Base-by-base conservation (phyloP, 2,888 invertebrate species). In the Tetramorium bicarinatum region DNA sequence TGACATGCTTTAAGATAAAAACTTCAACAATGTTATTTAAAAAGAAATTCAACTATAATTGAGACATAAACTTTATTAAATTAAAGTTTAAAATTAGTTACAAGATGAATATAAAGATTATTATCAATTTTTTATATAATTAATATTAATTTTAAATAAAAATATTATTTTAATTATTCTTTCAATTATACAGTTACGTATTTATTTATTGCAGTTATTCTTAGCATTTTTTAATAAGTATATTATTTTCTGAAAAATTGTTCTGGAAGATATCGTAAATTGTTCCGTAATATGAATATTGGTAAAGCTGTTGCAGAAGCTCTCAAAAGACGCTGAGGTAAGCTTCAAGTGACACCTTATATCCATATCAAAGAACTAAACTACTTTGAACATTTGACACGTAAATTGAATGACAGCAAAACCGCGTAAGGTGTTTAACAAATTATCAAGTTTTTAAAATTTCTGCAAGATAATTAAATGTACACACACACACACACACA, bases 361-460 rank as follows among this genome's bases (percentile, higher is more conserved):
- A 85, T 88, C 85, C 85, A 85, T 85, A 66, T 86, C 86, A 88
- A 90, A 90, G 85, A 71, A 34, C 21, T 41, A 18, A 82, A 82
- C 52, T 62, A 49, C 82, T 84, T 71, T 56, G 77, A 56, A 34
- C 62, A 56, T 21, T 38, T 47, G 79, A 71, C 47, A 71, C 44
- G 34, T 59, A 79, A 79, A 79, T 59, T 59, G 18, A 71, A 47
- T 59, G 34, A 52, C 44, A 59, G 56, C 34, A 25, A 71, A 47
- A 44, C 1, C 41, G 21, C 29, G 47, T 25, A 67, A 38, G 72
- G 47, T 47, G 9, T 25, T 79, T 71, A 47, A 13, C 2, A 59
- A 72, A 59, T 71, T 8, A 11, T 47, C 34, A 13, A 18, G n/a
- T 7, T 59, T 71, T 59, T 1, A 71, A 56, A 25, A 13, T 77